Percentiles rank a stretch among this genome's conserved stretches.
phyloP scores from a whole-genome alignment of 2,113 vertebrate genomes.

The Trichechus manatus region DNA sequence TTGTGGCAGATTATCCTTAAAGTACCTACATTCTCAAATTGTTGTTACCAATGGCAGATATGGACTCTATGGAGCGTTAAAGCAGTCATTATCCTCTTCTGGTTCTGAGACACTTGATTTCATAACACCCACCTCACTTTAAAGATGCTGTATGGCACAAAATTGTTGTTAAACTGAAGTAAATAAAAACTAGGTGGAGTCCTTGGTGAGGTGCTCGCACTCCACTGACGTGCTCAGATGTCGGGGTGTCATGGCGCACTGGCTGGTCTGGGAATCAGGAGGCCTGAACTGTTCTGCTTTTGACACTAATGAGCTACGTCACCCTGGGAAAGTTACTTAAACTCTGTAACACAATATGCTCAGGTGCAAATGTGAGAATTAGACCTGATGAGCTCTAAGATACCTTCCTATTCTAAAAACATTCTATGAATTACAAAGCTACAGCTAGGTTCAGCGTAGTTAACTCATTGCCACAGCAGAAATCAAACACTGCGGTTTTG shows the following conservation, averaged over 20 bases:
- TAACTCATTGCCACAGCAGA: not conserved
- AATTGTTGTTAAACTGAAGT: not conserved
- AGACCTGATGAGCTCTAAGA: not conserved
- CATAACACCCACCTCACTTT: not conserved
- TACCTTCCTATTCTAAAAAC: not conserved
- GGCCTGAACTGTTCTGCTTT: not conserved
- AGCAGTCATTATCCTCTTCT: not conserved
- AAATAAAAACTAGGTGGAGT: not conserved
- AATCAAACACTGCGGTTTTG: not conserved
- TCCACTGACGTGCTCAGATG: not conserved
- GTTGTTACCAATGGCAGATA: not conserved
- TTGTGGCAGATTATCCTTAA: not conserved
- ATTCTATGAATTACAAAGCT: not conserved
- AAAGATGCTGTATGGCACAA: not conserved
- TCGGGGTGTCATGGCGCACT: not conserved
- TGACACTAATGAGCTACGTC: not conserved
- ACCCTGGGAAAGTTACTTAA: not conserved
- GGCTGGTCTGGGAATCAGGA: not conserved
- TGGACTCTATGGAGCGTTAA: not conserved
- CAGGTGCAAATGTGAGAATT: not conserved
- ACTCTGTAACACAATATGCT: not conserved
- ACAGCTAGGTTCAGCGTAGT: not conserved
- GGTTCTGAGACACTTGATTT: not conserved
- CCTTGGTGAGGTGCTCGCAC: not conserved
- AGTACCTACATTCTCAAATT: not conserved